Conservation (phyloP, 2,797 vertebrate genomes). For the Xyrichtys novacula region DNA sequence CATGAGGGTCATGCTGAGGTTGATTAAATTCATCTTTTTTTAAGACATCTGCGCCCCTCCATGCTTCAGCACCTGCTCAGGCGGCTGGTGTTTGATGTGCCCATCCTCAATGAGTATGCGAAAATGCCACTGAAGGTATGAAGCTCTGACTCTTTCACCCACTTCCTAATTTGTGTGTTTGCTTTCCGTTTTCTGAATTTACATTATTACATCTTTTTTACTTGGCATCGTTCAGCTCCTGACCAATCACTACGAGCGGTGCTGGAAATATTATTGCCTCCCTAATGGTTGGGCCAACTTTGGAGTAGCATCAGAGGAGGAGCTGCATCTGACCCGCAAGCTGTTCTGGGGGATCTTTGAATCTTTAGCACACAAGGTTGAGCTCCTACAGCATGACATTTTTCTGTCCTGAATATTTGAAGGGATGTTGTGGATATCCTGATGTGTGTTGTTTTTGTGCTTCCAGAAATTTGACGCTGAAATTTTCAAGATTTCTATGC, state of each 20-base stretch:
- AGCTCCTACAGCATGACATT: not conserved
- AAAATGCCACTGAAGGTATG: conserved; percentile 95
- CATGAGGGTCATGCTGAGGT: not conserved
- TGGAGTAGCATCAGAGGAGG: conserved; percentile 94
- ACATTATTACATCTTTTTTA: not conserved
- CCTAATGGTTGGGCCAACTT: conserved; percentile 97
- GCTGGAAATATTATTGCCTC: conserved; percentile 97
- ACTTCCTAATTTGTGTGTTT: too few relatives aligned
- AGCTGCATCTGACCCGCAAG: conserved; percentile 94
- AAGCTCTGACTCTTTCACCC: conserved; percentile 8
- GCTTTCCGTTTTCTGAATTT: not conserved
- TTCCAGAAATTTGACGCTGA: conserved; percentile 93
- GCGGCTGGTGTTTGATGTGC: conserved; percentile 96
- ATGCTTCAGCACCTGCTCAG: conserved; percentile 96
- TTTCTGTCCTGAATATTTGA: not conserved
- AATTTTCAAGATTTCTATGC: conserved; percentile 96
- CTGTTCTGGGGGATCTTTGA: conserved; percentile 99
- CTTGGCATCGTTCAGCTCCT: conserved; percentile 84
- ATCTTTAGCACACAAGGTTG: conserved; percentile 93
- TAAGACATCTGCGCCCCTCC: conserved; percentile 91
- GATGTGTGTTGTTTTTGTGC: conserved; percentile 20
- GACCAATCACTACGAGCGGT: conserved; percentile 96
- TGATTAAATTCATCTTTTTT: conserved; percentile 7
- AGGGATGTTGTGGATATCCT: not conserved
- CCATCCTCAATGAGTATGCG: conserved; percentile 95